Base-by-base conservation (phyloP, 2,888 invertebrate genomes). In the Napeogenes sylphis region DNA sequence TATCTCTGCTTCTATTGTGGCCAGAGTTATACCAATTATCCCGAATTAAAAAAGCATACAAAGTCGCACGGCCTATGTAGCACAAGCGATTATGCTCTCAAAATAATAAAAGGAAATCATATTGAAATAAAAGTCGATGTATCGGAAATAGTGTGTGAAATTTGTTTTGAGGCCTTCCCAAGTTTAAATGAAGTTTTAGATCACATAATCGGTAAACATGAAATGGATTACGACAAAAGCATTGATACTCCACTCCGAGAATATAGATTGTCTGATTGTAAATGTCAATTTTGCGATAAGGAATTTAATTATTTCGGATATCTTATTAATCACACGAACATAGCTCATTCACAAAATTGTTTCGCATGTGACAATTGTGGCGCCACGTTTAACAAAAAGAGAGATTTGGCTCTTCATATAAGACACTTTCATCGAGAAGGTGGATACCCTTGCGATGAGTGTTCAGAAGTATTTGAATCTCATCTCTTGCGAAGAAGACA, bases 1-100 rank as follows among this genome's bases (percentile, higher is more conserved):
- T 86, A 81, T 64, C 71, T 82, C 6, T 90, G 89, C 70, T 89
- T 85, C 73, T 87, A 85, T 75, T 90, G 89, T 71, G 82, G 82
- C 5, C 75, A 80, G 69, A 78, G 71, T 61, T 79, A 76, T 64
- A 67, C 75, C 0, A 80, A 85, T 47, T 85, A 87, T 62, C 55
- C 66, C 3, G 81, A 83, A n/a, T 81, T 89, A 45, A 82, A 75
- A 75, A 82, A 83, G 46, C 89, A 90, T 60, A 87, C 85, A 0
- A 79, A 77, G 69, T 77, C 82, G 0, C 89, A 90, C 68, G 83
- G 82, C 0, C 67, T 69, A 2, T 84, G 84, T 63, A 75, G 74
- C 3, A 83, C 81, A 0, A 80, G 77, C 66, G 82, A 83, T 63
- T 75, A 82, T 54, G 74, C 84, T 0, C 67, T 86, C 12, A 83